Evolutionary conservation across 2,113 vertebrate species (phyloP).

Genomic region (Chaenocephalus aceratus): DNA sequence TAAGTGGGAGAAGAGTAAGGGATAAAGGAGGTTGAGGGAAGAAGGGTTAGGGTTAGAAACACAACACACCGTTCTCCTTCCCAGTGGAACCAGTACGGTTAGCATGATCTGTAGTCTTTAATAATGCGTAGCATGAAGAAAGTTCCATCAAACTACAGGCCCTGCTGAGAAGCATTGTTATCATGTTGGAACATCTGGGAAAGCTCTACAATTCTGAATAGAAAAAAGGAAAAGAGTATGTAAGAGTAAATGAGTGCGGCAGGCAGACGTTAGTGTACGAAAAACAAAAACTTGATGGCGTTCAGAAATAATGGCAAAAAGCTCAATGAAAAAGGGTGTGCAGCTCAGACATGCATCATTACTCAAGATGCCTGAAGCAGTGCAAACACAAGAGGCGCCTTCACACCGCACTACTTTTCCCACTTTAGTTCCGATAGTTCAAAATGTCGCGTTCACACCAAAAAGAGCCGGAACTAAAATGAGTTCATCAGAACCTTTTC

Average conservation of each 20-base stretch:
- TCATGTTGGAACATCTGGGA: neutral
- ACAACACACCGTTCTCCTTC: neutral
- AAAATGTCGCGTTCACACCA: no score
- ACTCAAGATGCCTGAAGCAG: neutral
- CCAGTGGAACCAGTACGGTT: neutral
- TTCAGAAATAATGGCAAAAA: neutral
- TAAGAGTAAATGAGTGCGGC: neutral
- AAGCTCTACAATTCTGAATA: neutral
- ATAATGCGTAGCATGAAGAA: neutral
- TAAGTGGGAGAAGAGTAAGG: no score
- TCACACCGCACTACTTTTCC: no score
- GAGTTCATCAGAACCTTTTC: no score
- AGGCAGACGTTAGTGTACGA: neutral
- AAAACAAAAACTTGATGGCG: neutral
- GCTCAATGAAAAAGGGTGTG: neutral
- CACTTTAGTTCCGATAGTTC: no score
- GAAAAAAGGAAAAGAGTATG: neutral
- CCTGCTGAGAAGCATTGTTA: neutral
- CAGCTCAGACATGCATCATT: constrained; percentile 21
- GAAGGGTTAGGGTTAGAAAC: neutral
- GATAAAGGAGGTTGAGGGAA: neutral
- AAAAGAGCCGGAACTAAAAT: no score
- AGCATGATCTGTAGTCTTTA: constrained; percentile 10
- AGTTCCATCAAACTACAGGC: neutral
- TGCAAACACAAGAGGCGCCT: neutral